Evolutionary conservation across 2,888 invertebrate genomes (phyloP).

Genomic region (Eulithis testata): DNA sequence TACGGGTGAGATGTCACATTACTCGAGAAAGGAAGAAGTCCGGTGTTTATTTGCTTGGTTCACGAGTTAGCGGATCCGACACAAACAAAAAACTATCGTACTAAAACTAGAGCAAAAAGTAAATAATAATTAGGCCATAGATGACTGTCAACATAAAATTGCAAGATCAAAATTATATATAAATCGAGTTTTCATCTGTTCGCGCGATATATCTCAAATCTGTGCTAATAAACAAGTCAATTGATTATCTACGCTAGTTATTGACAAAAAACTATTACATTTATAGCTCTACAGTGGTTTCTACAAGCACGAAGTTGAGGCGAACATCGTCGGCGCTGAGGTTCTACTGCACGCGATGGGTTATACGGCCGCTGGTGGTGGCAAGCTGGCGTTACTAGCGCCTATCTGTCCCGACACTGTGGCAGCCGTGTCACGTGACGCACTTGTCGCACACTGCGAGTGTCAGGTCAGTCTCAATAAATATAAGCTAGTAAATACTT

Average conservation of each 20-base stretch:
- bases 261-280: neutral
- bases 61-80: too few species aligned
- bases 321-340: conserved; percentile 91
- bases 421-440: conserved; percentile 91
- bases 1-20: conserved; percentile 85
- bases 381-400: conserved; percentile 86
- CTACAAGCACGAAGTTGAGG: conserved; percentile 94
- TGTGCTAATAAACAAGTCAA: too few species aligned
- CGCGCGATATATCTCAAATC: too few species aligned
- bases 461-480: conserved; percentile 86
- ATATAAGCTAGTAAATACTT: too few species aligned
- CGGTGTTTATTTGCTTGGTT: neutral
- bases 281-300: conserved; percentile 93
- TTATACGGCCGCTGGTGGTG: conserved; percentile 86
- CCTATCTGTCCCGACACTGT: conserved; percentile 93
- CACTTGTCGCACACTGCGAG: conserved; percentile 94
- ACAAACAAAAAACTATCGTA: too few species aligned
- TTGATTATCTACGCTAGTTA: neutral
- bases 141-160: too few species aligned
- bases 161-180: too few species aligned
- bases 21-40: neutral
- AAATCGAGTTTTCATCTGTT: too few species aligned
- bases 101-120: too few species aligned
- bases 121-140: too few species aligned
- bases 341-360: conserved; percentile 93